These are phyloP conservation scores for Euplexia lucipara DNA, from an alignment of 2,888 invertebrate genomes.

Conservation along the genomic window DNA sequence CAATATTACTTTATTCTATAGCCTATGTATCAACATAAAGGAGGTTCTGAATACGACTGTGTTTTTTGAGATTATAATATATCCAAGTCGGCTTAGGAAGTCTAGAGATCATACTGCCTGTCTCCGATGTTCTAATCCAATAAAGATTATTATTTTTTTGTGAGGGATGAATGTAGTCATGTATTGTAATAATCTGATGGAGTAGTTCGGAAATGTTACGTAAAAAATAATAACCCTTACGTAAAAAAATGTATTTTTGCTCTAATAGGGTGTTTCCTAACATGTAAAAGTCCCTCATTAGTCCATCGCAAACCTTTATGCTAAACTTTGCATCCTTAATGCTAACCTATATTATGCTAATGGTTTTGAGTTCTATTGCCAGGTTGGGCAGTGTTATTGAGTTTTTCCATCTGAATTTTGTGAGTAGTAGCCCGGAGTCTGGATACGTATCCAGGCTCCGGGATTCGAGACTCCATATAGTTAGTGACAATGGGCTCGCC, in stretches of 20 bases:
- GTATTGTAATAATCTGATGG: background rate
- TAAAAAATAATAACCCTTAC: background rate
- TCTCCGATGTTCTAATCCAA: background rate
- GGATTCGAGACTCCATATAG: too few species aligned
- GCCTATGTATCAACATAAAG: background rate
- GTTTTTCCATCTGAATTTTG: too few species aligned
- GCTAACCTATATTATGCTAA: too few species aligned
- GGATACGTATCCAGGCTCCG: too few species aligned
- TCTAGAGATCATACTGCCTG: background rate
- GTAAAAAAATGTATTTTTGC: background rate
- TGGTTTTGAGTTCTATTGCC: too few species aligned
- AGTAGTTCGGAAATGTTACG: background rate
- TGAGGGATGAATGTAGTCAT: background rate
- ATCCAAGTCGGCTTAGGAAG: slow-evolving; percentile 14
- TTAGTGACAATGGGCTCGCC: too few species aligned
- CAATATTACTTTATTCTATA: slow-evolving; percentile 7
- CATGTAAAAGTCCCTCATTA: too few species aligned
- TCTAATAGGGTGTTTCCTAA: too few species aligned
- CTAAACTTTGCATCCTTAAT: too few species aligned
- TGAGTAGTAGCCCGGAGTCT: too few species aligned
- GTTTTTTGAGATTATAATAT: slow-evolving; percentile 20
- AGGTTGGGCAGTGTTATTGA: too few species aligned
- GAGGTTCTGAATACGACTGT: slow-evolving; percentile 1
- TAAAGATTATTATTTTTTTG: background rate
- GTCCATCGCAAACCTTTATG: too few species aligned